These are phyloP conservation scores for Sisor rabdophorus DNA, from an alignment of 2,113 vertebrate species.

Conservation along the genomic window DNA sequence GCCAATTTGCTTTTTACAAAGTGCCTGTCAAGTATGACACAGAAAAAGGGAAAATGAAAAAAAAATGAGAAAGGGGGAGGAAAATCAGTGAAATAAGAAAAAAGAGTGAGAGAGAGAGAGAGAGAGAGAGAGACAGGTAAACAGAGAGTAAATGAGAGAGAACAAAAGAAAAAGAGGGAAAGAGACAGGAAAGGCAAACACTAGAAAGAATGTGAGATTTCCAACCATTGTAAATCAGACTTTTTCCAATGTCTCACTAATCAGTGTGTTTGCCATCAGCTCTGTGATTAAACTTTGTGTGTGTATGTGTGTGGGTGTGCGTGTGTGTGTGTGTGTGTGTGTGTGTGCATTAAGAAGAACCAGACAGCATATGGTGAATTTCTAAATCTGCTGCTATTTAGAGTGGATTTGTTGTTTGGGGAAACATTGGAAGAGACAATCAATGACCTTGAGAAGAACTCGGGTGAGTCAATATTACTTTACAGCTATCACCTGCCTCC, in stretches of 20 bases:
- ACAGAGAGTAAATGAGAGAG: neutral
- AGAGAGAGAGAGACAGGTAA: neutral
- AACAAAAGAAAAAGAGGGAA: neutral
- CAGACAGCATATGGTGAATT: slow-evolving; percentile 14
- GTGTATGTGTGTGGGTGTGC: neutral
- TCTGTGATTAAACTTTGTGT: slow-evolving; percentile 30
- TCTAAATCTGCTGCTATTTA: slow-evolving; percentile 8
- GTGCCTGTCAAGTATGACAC: no score
- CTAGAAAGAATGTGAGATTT: no score
- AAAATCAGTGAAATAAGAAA: neutral
- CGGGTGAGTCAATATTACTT: slow-evolving; percentile 8
- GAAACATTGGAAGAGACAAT: slow-evolving; percentile 28
- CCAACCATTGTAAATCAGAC: slow-evolving; percentile 18
- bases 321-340: neutral
- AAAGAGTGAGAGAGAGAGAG: neutral
- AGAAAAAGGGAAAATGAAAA: no score
- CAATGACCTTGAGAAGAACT: slow-evolving; percentile 26
- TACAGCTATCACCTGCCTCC: slow-evolving; percentile 6
- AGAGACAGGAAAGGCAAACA: slow-evolving; percentile 29
- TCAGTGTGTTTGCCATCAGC: slow-evolving; percentile 44
- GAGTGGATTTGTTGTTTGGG: neutral
- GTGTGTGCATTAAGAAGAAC: neutral
- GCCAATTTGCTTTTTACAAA: no score
- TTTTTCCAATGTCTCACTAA: slow-evolving; percentile 48
- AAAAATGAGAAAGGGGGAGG: neutral